These are phyloP conservation scores for Menidia beryllina DNA, from an alignment of 2,113 vertebrate genomes.

Conservation along the genomic window DNA sequence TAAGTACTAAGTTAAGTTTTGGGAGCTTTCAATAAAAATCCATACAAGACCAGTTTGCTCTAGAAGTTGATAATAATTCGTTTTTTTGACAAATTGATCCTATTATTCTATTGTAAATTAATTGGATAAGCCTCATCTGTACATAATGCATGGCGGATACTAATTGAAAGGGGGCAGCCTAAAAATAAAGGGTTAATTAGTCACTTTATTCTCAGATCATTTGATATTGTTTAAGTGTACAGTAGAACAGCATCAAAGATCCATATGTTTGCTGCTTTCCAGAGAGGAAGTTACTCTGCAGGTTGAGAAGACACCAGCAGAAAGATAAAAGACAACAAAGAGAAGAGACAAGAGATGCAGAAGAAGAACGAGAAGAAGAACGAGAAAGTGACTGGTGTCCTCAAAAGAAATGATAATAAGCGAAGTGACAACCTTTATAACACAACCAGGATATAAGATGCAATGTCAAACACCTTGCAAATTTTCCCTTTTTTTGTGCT, in stretches of 20 bases:
- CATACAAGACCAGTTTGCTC: no score
- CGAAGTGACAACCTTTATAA: constrained; percentile 4
- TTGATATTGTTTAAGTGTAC: no score
- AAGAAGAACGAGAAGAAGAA: constrained; percentile 1
- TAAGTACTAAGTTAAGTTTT: constrained; percentile 45
- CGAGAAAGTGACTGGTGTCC: not conserved
- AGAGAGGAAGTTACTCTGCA: constrained; percentile 46
- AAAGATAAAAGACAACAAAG: constrained; percentile 8
- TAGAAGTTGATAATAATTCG: no score
- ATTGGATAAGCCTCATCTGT: no score
- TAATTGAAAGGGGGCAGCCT: no score
- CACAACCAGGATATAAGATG: constrained; percentile 2
- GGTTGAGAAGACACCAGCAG: constrained; percentile 27
- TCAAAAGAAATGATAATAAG: constrained; percentile 6
- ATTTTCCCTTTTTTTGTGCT: constrained; percentile 3
- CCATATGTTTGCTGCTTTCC: constrained; percentile 10
- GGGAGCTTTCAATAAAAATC: not conserved
- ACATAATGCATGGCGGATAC: no score
- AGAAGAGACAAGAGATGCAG: not conserved
- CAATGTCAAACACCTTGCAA: constrained; percentile 15
- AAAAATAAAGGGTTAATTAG: no score
- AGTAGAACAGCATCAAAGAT: no score
- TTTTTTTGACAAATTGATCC: no score
- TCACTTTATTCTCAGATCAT: no score
- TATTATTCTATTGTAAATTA: no score